These are phyloP conservation scores for Apostichopus japonicus DNA, from an alignment of 35 echinoderm and acorn worm genomes.

Conservation along the genomic window DNA sequence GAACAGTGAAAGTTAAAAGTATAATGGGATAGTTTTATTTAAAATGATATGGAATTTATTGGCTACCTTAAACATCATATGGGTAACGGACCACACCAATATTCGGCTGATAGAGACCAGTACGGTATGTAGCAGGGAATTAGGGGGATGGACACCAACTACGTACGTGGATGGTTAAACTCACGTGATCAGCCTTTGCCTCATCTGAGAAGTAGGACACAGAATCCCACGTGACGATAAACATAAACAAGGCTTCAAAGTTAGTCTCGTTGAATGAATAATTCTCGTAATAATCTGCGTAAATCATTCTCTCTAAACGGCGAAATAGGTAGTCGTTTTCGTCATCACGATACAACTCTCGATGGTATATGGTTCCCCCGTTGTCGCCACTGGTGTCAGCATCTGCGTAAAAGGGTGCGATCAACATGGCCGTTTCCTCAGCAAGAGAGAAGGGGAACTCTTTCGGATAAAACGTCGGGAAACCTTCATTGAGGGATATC, in stretches of 20 bases:
- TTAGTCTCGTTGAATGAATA: background rate
- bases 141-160: no score
- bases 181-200: background rate
- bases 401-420: constrained; percentile 31
- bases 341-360: background rate
- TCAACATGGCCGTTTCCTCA: background rate
- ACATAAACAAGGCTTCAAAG: constrained; percentile 16
- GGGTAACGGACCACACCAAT: no score
- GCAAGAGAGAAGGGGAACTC: background rate
- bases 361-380: constrained; percentile 21
- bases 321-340: constrained; percentile 24
- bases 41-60: no score
- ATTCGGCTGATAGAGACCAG: no score
- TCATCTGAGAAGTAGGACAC: constrained; percentile 18
- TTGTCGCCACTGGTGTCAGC: background rate
- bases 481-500: constrained; percentile 1
- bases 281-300: background rate
- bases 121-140: no score
- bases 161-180: background rate
- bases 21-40: no score
- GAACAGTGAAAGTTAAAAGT: no score
- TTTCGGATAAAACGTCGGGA: background rate
- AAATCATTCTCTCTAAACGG: constrained; percentile 19
- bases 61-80: no score
- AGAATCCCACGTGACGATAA: constrained; percentile 32